Base-by-base conservation (phyloP, 2,113 vertebrate genomes). In the Sula dactylatra region DNA sequence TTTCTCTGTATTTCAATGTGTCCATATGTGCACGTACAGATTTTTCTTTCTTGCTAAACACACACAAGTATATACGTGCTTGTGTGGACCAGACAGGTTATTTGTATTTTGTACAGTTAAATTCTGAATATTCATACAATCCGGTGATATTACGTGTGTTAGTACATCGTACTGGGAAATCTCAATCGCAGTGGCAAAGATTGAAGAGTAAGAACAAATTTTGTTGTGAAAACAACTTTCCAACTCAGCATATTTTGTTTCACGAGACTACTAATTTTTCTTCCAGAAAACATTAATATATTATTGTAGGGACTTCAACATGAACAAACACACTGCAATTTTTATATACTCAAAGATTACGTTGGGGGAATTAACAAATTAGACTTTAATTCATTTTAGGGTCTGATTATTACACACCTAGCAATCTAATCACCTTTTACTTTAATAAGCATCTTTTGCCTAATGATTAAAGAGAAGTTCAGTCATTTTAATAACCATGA, bases 401-500 rank as follows among this genome's bases (percentile, higher is more conserved):
- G 42, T 45, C 89, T 97, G 78, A 91, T 96, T 92, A 94, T 94
- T 96, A 96, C 81, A 58, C 84, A 94, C 82, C 91, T 90, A 95
- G 92, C 85, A 92, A 86, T 96, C 91, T 95, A 93, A 96, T 95
- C 94, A 95, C 91, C 94, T 92, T 96, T 96, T 88, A 95, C 82
- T 97, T 95, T 95, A 93, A 96, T 96, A 93, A 97, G 94, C 90
- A 96, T 92, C 93, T 96, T 97, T 95, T 92, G 82, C 87, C 82
- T 95, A 86, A 91, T 90, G 93, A 96, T 94, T 97, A 95, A 94
- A 91, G 91, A 80, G 91, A 77, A 96, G 87, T 88, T 96, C 84
- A 88, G 90, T 94, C 94, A 90, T 95, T 97, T 94, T 98, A 98
- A 98, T 98, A 96, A 97, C 94, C 95, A 86, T 86, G 96, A 96